A percentile compares a stretch with the other conserved stretches of the same genome.
These are phyloP conservation scores for Zaprionus camerounensis DNA, from an alignment of 1,140 invertebrate species.

Conservation along the genomic window DNA sequence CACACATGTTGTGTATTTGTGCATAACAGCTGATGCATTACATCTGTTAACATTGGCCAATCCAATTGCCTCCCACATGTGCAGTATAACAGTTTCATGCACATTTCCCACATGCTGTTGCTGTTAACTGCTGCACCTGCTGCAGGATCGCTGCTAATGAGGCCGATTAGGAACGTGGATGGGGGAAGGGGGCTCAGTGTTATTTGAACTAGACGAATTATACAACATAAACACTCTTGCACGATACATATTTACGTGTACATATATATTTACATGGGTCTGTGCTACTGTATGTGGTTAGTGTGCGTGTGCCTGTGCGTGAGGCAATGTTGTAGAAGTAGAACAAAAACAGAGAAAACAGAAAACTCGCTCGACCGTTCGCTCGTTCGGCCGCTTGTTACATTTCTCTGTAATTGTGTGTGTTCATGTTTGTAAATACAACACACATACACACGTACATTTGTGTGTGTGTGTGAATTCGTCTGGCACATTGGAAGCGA, in stretches of 20 bases:
- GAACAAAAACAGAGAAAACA: conserved; percentile 63
- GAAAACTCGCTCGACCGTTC: conserved; percentile 51
- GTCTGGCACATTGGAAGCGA: conserved; percentile 34
- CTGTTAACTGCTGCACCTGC: conserved; percentile 14
- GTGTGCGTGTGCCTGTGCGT: conserved; percentile 34
- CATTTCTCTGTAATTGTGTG: conserved; percentile 18
- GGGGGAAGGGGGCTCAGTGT: conserved; percentile 25
- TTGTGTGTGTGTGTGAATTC: conserved; percentile 12
- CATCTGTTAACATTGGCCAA: conserved; percentile 19
- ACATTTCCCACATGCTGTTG: background rate
- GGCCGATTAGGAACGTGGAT: background rate
- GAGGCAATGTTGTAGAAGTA: conserved; percentile 62
- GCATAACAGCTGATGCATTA: conserved; percentile 28
- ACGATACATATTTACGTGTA: background rate
- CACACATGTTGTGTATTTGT: background rate
- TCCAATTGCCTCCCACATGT: background rate
- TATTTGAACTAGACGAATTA: conserved; percentile 57
- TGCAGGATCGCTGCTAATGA: conserved; percentile 24
- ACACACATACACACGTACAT: background rate
- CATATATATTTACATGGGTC: background rate
- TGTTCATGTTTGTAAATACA: conserved; percentile 21
- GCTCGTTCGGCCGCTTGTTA: conserved; percentile 38
- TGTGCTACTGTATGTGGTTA: conserved; percentile 1
- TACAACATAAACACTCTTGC: conserved; percentile 29
- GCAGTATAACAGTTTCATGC: background rate